phyloP scores from a whole-genome alignment of 2,797 vertebrate genomes.

The Protonibea diacanthus region DNA sequence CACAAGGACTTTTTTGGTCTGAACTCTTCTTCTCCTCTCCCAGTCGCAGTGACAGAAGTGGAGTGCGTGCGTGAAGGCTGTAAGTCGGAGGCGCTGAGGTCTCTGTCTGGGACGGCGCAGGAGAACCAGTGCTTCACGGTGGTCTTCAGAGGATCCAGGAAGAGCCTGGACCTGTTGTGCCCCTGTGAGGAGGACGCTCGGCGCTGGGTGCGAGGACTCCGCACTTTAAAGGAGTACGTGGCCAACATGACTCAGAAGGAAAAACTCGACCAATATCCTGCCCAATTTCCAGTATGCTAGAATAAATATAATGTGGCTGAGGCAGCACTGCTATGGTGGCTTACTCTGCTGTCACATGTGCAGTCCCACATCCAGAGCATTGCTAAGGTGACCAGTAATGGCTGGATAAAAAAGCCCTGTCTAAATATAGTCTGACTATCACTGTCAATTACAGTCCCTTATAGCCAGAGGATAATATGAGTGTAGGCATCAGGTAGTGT shows the following conservation, averaged over 20 bases:
- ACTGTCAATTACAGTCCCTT: conserved; percentile 50
- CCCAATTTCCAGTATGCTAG: conserved; percentile 27
- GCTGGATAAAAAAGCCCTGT: conserved; percentile 38
- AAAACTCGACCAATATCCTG: conserved; percentile 98
- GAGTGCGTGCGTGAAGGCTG: conserved; percentile 87
- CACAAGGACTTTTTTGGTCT: neutral
- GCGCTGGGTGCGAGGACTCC: conserved; percentile 92
- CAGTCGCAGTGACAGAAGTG: conserved; percentile 86
- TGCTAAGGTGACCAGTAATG: conserved; percentile 62
- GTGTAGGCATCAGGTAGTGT: conserved; percentile 36
- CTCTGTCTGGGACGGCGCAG: conserved; percentile 83
- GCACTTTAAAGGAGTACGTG: conserved; percentile 87
- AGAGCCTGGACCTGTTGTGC: conserved; percentile 93
- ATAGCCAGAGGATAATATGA: conserved; percentile 33
- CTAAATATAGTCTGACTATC: conserved; percentile 73
- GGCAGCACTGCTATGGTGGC: conserved; percentile 52
- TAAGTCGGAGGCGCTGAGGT: conserved; percentile 91
- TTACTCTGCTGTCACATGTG: conserved; percentile 55
- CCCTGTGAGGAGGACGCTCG: conserved; percentile 87
- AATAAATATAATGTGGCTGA: conserved; percentile 62
- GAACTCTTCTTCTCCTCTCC: neutral
- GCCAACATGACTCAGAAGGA: conserved; percentile 94
- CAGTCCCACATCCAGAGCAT: conserved; percentile 56
- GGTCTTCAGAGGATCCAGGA: conserved; percentile 90
- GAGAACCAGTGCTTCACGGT: conserved; percentile 92